phyloP scores from a whole-genome alignment of 2,113 vertebrate species.

The Hystrix brachyura region DNA sequence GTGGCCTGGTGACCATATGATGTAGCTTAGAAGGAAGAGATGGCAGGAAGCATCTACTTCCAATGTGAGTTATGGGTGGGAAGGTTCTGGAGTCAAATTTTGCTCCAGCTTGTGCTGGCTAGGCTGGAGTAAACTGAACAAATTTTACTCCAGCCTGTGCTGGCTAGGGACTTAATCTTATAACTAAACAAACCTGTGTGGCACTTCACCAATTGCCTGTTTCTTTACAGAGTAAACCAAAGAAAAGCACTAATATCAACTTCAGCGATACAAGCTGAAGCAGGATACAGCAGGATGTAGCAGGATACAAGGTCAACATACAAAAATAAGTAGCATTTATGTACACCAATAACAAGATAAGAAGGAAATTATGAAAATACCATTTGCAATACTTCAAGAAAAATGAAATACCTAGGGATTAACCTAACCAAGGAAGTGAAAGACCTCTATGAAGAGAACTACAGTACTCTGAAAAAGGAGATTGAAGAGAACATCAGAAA shows the following conservation, averaged over 20 bases:
- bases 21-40: neutral
- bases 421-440: too few relatives aligned
- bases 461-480: too few relatives aligned
- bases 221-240: neutral
- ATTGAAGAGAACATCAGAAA: too few relatives aligned
- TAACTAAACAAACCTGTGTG: neutral
- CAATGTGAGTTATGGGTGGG: neutral
- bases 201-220: neutral
- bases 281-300: neutral
- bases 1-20: fast-evolving
- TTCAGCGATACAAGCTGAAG: neutral
- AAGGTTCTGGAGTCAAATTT: neutral
- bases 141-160: neutral
- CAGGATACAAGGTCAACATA: neutral
- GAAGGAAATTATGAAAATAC: neutral
- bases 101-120: neutral
- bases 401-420: too few relatives aligned
- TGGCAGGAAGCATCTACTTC: neutral
- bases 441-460: too few relatives aligned
- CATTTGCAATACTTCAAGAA: too few relatives aligned
- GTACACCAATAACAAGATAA: neutral
- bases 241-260: neutral
- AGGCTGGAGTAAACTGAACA: neutral
- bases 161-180: neutral
- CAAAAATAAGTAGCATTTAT: neutral